Percentiles rank a stretch among this genome's conserved stretches.
Evolutionary conservation across 1,140 invertebrate genomes (phyloP).

Genomic region (Drosophila teissieri): DNA sequence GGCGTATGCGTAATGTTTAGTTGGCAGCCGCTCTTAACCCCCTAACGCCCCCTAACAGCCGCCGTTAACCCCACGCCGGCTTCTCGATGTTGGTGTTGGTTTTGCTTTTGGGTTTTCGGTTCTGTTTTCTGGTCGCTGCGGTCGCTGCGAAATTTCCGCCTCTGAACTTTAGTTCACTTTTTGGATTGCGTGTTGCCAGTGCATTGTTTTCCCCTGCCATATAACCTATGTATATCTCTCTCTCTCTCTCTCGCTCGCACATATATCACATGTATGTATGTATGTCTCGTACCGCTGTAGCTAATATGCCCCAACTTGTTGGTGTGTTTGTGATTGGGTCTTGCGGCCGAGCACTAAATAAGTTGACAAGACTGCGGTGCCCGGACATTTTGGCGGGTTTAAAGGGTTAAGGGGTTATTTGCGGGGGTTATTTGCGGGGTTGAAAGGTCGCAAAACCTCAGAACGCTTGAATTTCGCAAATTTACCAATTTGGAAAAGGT

Average conservation of each 20-base stretch:
- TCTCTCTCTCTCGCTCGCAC: background rate
- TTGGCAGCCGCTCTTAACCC: slow-evolving; percentile 14
- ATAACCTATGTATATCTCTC: background rate
- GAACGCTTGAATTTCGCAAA: slow-evolving; percentile 42
- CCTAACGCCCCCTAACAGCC: background rate
- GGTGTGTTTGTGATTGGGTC: slow-evolving; percentile 41
- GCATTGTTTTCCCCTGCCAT: slow-evolving; percentile 50
- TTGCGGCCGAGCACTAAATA: slow-evolving; percentile 48
- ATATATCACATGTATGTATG: no score
- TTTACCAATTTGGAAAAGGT: slow-evolving; percentile 35
- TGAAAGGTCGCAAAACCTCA: slow-evolving; percentile 40
- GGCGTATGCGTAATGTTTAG: slow-evolving; percentile 59
- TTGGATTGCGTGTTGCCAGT: slow-evolving; percentile 48
- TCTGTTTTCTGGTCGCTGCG: slow-evolving; percentile 58
- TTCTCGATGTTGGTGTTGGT: slow-evolving; percentile 12
- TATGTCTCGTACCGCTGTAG: background rate
- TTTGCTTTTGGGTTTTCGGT: slow-evolving; percentile 29
- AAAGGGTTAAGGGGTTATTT: background rate
- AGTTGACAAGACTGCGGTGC: slow-evolving; percentile 53
- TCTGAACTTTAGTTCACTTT: slow-evolving; percentile 48
- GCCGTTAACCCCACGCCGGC: background rate
- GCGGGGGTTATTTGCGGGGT: background rate
- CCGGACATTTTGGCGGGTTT: slow-evolving; percentile 17
- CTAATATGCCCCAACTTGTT: background rate
- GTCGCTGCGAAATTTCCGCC: slow-evolving; percentile 53